These are phyloP conservation scores for Salvelinus sp. DNA, from an alignment of 2,113 vertebrate species.

Conservation along the genomic window DNA sequence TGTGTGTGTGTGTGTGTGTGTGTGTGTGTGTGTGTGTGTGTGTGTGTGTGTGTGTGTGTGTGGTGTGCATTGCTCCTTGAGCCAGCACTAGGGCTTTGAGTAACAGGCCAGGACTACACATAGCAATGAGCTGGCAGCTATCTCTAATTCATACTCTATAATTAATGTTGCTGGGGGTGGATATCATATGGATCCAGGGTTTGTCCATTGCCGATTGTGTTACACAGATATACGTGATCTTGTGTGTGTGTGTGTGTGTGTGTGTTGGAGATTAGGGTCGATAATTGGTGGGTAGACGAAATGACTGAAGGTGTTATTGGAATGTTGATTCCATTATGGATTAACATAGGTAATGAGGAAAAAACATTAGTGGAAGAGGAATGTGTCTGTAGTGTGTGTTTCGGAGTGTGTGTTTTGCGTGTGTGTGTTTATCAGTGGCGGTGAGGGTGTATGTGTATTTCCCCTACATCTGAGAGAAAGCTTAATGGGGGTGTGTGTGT, in stretches of 20 bases:
- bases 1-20: too few relatives aligned
- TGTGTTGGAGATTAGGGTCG: background rate
- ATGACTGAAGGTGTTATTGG: too few relatives aligned
- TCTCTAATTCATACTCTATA: constrained; percentile 28
- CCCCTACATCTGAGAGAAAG: too few relatives aligned
- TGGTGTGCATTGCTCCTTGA: too few relatives aligned
- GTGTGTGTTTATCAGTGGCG: background rate
- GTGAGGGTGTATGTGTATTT: background rate
- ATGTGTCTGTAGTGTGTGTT: background rate
- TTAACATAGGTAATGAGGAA: too few relatives aligned
- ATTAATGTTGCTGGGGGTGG: constrained; percentile 14
- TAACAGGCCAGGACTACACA: constrained; percentile 8
- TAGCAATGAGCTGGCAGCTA: constrained; percentile 30
- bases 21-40: too few relatives aligned
- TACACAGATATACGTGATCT: background rate
- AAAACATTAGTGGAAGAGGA: background rate
- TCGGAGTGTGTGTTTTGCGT: constrained; percentile 1
- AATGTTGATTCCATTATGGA: too few relatives aligned
- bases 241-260: constrained; percentile 9
- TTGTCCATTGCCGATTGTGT: background rate
- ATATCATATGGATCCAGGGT: constrained; percentile 19
- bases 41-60: too few relatives aligned
- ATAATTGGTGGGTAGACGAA: too few relatives aligned
- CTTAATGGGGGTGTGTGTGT: constrained; percentile 4
- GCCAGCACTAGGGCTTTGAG: background rate